A percentile compares a stretch with the other conserved stretches of the same genome.
Evolutionary conservation across 1,140 invertebrate genomes (phyloP).

Genomic region (Procambarus clarkii): DNA sequence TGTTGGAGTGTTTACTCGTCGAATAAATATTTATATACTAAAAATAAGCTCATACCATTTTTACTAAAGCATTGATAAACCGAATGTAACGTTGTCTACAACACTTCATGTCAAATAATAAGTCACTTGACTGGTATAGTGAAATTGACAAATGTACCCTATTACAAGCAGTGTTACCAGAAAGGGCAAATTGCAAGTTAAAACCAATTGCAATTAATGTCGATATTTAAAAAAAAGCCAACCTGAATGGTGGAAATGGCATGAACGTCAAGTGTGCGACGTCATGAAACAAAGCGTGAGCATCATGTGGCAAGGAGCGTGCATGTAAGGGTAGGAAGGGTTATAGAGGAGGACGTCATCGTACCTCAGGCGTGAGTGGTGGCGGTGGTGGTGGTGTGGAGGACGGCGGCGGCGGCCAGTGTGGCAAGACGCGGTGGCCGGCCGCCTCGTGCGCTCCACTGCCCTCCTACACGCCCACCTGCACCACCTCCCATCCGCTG

Average conservation of each 20-base stretch:
- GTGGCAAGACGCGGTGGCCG: slow-evolving; percentile 40
- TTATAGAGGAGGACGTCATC: background rate
- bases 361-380: slow-evolving; percentile 23
- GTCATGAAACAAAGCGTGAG: no score
- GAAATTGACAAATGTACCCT: no score
- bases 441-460: background rate
- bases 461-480: background rate
- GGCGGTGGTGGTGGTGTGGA: slow-evolving; percentile 23
- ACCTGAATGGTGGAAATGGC: no score
- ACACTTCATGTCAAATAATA: background rate
- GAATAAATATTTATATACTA: background rate
- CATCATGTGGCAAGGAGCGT: no score
- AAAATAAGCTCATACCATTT: background rate
- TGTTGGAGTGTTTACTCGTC: slow-evolving; percentile 5
- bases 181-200: background rate
- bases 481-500: background rate
- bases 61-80: background rate
- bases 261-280: no score
- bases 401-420: slow-evolving; percentile 33
- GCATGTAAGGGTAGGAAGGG: no score
- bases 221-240: background rate
- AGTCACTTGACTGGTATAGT: background rate
- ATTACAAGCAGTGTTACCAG: background rate
- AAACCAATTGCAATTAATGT: background rate
- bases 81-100: background rate